A percentile compares a stretch with the other conserved stretches of the same genome.
These are phyloP conservation scores for Strigamia crassipes DNA, from an alignment of 2,888 invertebrate genomes.

Conservation along the genomic window DNA sequence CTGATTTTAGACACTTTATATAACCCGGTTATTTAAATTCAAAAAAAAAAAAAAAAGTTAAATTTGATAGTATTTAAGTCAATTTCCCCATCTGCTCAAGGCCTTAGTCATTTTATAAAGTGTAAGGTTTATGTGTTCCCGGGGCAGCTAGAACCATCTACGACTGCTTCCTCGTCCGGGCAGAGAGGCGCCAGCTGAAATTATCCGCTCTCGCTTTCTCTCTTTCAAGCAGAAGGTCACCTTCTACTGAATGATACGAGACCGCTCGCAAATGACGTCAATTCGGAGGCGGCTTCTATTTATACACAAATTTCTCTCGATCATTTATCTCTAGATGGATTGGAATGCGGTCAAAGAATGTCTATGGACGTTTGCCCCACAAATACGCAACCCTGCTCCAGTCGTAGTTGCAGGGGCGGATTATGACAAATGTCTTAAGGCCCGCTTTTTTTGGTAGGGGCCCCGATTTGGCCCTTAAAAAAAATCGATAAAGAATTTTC, in stretches of 20 bases:
- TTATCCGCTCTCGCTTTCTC: background rate
- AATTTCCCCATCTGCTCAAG: background rate
- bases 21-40: too few relatives aligned
- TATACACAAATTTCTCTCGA: background rate
- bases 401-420: too few relatives aligned
- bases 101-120: background rate
- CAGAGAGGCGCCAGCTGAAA: constrained; percentile 8
- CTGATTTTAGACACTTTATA: too few relatives aligned
- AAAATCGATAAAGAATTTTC: too few relatives aligned
- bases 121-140: background rate
- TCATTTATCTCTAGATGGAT: background rate
- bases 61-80: background rate
- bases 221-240: background rate
- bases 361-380: background rate
- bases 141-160: background rate
- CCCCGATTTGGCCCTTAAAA: too few relatives aligned
- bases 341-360: background rate
- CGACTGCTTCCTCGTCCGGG: constrained; percentile 2
- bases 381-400: too few relatives aligned
- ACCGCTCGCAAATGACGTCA: background rate
- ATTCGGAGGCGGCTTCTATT: background rate
- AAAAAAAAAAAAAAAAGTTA: background rate
- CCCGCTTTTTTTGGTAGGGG: too few relatives aligned
- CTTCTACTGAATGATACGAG: constrained; percentile 13
- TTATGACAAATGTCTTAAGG: too few relatives aligned